Evolutionary conservation across 2,797 vertebrate species (phyloP), one percentile per base, ranked within the genome.

Genomic region (Gymnocypris eckloni): DNA sequence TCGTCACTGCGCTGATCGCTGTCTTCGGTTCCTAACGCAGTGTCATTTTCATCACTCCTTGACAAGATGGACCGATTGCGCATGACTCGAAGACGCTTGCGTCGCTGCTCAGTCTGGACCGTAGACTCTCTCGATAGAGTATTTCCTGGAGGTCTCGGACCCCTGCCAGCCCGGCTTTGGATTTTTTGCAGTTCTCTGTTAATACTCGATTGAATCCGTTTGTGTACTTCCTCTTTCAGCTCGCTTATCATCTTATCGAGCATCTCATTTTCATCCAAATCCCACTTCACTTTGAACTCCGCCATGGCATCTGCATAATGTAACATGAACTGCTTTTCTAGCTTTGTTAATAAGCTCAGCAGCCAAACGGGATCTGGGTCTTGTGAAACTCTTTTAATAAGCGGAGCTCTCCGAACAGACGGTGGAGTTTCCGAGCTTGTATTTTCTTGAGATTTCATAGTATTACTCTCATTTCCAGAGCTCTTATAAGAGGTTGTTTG

Each of bases 311-410:
- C 92, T 52, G 96, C 92, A 16, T 99, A 97, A 92, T 99, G 97
- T 79, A 90, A 88, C 97, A 99, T 96, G 90, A 99, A 99, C 90
- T 97, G 96, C 86, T 94, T 96, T 93, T 98, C 96, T 0, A 98
- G 94, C 93, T 97, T 99, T 83, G 91, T 96, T 81, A 99, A 91
- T 54, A 99, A 90, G 52, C 81, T 93, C 86, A 97, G 91, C 50
- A 97, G 96, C 97, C 97, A 98, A 48, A 91, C 33, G 1, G 97
- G 95, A 86, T 98, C 95, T 0, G 94, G 94, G 71, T 96, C 95
- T 78, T 91, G 52, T 13, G 94, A 93, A 25, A 87, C 89, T 6
- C 82, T 92, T 86, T 92, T 91, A 20, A 50, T 67, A 83, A 76
- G 81, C 0, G 39, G 87, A 72, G n/a, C 39, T 86, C 80, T 90